Evolutionary conservation across 2,113 vertebrate genomes (phyloP), one percentile per base, ranked within the genome.

Genomic region (Calidris pugnax): DNA sequence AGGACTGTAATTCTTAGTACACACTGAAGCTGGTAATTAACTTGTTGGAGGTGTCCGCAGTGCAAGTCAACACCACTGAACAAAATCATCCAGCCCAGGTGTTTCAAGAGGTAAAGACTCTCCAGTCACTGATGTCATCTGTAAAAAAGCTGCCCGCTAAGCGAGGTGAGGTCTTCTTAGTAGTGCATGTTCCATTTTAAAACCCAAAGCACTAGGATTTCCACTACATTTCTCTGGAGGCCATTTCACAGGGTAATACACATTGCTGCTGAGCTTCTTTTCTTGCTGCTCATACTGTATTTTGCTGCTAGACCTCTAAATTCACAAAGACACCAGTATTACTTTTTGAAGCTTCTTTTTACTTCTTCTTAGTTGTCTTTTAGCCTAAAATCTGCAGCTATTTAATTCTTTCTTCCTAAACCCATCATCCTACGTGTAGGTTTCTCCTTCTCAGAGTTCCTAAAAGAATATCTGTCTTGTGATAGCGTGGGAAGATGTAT

Each of bases 401-500:
- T 75, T 87, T 91, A 43, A 60, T 89, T 72, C 39, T 39, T 95
- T 87, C 30, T 50, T 78, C 30, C 72, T 78, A 82, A 94, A 45
- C 8, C 14, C 37, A 30, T 90, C 50, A 63, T 76, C 45, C 32
- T 89, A 45, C 83, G 76, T 80, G 62, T 68, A 86, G 56, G 20
- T 92, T 90, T 95, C 56, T 79, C 32, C 24, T 57, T 92, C 75
- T 93, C 64, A 63, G 83, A 68, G 35, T 48, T 94, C 64, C 68
- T 80, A 45, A 63, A 84, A 77, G 92, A 71, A 60, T 85, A 32
- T 90, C 48, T 82, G 60, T 90, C 88, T 81, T 96, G 92, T 95
- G 87, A 96, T 89, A 19, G 66, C 39, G 83, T 94, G 93, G 75
- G 93, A 86, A 96, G 88, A 92, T 60, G 48, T 56, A 41, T 71